Evolutionary conservation across 2,797 vertebrate genomes (phyloP).

Genomic region (Novumbra hubbsi): DNA sequence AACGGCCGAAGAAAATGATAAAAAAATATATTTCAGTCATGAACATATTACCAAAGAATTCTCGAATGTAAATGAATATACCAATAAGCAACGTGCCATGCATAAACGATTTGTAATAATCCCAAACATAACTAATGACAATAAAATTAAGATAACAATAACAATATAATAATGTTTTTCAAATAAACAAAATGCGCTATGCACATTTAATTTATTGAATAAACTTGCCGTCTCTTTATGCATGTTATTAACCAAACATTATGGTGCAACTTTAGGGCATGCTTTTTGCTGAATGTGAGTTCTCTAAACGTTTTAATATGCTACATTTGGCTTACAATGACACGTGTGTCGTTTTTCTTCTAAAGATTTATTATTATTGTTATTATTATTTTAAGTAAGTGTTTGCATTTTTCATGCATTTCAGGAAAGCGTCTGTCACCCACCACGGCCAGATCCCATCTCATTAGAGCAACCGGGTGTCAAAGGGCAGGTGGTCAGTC

Average conservation of each 20-base stretch:
- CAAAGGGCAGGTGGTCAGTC: constrained; percentile 66
- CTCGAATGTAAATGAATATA: background rate
- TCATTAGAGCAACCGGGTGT: constrained; percentile 47
- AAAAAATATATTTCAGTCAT: background rate
- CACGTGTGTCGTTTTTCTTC: background rate
- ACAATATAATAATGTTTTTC: background rate
- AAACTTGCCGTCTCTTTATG: background rate
- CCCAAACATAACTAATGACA: background rate
- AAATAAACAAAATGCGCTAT: background rate
- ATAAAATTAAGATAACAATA: background rate
- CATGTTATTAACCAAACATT: background rate
- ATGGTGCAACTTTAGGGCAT: background rate
- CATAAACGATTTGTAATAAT: background rate
- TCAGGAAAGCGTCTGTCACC: constrained; percentile 38
- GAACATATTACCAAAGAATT: background rate
- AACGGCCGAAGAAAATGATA: background rate
- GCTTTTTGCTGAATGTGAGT: background rate
- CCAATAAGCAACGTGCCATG: background rate
- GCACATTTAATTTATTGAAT: background rate
- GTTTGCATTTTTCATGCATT: constrained; percentile 43
- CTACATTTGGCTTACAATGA: too few species aligned
- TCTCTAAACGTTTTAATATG: background rate
- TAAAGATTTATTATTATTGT: background rate
- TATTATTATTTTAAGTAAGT: background rate
- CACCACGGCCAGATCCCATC: constrained; percentile 33